Base-by-base conservation (phyloP, 2,113 vertebrate species). In the Colossoma macropomum region DNA sequence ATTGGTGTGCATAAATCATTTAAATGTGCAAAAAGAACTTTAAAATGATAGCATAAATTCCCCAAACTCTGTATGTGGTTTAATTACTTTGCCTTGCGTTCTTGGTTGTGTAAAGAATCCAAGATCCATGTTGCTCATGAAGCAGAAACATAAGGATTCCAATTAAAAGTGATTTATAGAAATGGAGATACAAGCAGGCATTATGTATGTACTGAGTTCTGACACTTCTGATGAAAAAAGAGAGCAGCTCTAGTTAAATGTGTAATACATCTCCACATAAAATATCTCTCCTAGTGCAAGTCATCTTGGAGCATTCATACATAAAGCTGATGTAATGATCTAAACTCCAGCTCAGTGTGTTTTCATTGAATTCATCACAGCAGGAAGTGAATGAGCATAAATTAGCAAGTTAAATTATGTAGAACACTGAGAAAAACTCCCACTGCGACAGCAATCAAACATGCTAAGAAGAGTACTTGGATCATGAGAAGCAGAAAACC, bases 81-180 rank as follows among this genome's bases (percentile, higher is more conserved):
- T 5, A 11, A 45, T 45, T 11, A 45, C 41, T 45, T 9, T 45
- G 41, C 41, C 41, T 45, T 9, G 16, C 5, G 65, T 48, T 25
- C 66, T 59, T 60, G 68, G 68, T 80, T 48, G 23, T n/a, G 8
- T 19, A 4, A 23, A 13, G 2, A 71, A 41, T 34, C 15, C 25
- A 34, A 56, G 70, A 77, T 68, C 10, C 41, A 45, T 9, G 10
- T 45, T 45, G 41, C 41, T 71, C 17, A 85, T 54, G 69, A 65
- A 27, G 77, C 72, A 80, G 23, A 62, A 79, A 84, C 75, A 34
- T 30, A 70, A 83, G 72, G 3, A 25, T 60, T 71, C 83, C 84
- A 92, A 92, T 92, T 92, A 92, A 88, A 71, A 86, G 66, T 85
- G 83, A 90, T 89, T 69, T 86, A 84, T 38, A 65, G 69, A 79